Percentiles rank a stretch among this genome's conserved stretches.
phyloP scores from a whole-genome alignment of 1,140 invertebrate species.

The Ceratina australensis region DNA sequence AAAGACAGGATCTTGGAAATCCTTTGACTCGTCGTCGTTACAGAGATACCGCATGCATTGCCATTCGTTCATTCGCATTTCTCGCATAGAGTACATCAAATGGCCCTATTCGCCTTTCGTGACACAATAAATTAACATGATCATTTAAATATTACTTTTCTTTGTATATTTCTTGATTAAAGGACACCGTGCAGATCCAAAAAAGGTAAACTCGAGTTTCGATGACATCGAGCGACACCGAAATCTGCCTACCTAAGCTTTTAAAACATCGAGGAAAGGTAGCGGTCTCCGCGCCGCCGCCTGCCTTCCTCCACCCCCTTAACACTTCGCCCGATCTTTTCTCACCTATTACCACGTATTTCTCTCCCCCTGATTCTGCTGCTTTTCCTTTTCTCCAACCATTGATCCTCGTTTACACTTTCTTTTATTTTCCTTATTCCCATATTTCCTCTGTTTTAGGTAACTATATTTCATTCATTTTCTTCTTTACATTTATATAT shows the following conservation, averaged over 20 bases:
- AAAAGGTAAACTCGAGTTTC: conserved; percentile 38
- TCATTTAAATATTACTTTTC: conserved; percentile 66
- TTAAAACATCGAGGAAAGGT: conserved; percentile 2
- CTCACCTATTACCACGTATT: no score
- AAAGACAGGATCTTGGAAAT: neutral
- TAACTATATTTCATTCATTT: neutral
- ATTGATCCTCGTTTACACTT: no score
- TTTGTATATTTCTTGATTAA: conserved; percentile 45
- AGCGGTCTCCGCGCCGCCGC: neutral
- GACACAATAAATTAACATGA: conserved; percentile 67
- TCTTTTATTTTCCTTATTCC: no score
- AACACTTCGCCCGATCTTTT: no score
- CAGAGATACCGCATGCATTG: conserved; percentile 54
- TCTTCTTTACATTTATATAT: neutral
- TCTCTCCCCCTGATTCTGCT: no score
- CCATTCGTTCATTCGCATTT: conserved; percentile 35
- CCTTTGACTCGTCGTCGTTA: conserved; percentile 13
- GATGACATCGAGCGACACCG: conserved; percentile 18
- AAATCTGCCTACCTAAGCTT: conserved; percentile 11
- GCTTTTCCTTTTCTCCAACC: no score
- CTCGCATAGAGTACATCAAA: conserved; percentile 41
- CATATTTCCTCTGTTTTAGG: no score
- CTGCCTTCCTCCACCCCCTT: no score
- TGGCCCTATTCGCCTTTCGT: conserved; percentile 16
- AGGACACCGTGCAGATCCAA: conserved; percentile 30